phyloP scores from a whole-genome alignment of 2,797 vertebrate species.

The Pantherophis vulpinus region DNA sequence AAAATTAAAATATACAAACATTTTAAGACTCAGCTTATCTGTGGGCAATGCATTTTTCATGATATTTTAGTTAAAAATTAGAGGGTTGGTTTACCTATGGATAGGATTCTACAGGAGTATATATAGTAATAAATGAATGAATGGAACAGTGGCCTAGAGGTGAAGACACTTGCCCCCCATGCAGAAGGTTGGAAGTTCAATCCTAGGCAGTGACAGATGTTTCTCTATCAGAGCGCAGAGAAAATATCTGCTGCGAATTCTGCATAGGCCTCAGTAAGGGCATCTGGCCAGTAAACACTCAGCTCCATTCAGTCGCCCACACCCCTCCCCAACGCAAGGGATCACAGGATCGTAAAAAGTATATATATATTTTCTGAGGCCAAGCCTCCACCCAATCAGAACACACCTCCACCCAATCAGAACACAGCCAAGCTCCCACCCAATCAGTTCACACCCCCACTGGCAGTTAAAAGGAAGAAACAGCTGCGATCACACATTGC shows the following conservation, averaged over 20 bases:
- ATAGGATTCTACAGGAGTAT: not conserved
- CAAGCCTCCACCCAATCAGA: too few relatives aligned
- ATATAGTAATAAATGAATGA: not conserved
- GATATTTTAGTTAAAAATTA: not conserved
- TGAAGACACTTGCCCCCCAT: not conserved
- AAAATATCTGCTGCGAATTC: not conserved
- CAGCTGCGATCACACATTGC: too few relatives aligned
- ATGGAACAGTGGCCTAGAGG: not conserved
- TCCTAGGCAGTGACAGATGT: not conserved
- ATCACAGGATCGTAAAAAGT: not conserved
- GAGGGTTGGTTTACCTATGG: not conserved
- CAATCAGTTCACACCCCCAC: too few relatives aligned
- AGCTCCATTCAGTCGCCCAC: not conserved
- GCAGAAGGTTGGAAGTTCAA: not conserved
- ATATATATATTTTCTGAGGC: too few relatives aligned
- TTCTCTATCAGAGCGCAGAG: not conserved
- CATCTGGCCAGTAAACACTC: not conserved
- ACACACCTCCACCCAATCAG: too few relatives aligned
- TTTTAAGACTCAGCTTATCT: not conserved
- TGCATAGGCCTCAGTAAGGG: not conserved
- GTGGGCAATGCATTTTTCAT: not conserved
- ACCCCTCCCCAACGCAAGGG: not conserved
- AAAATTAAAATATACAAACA: not conserved
- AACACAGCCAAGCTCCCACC: too few relatives aligned
- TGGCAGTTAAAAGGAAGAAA: too few relatives aligned